Base-by-base conservation (phyloP, 2,888 invertebrate genomes). In the Drosophila mimica region DNA sequence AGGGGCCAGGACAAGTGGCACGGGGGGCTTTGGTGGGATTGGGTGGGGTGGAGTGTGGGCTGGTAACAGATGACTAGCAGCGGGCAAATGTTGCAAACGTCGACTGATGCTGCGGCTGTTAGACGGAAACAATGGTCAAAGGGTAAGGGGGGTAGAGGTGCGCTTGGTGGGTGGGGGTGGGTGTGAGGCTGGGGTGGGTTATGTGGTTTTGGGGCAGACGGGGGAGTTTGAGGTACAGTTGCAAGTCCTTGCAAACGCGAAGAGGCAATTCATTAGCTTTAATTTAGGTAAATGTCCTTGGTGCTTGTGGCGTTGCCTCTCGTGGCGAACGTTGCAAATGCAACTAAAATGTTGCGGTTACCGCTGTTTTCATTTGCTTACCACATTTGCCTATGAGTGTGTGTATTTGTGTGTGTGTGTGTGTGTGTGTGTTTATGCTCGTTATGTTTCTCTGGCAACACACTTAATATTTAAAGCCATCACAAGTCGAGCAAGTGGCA, bases 231-330 rank as follows among this genome's bases (percentile, higher is more conserved):
- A 40, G 46, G 76, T n/a, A 54, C 53, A 58, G 77, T 38, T 31
- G 65, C 63, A 66, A 77, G 86, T 68, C 72, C 70, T 89, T 82
- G 68, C 71, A 65, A 73, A 68, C 73, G 75, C 91, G 74, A 87
- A 90, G 89, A 87, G 87, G 87, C 87, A 87, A 87, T 87, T 87
- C 87, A 87, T 87, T 87, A 87, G 91, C 87, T 87, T 87, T 87
- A 87, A 87, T 87, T 87, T 87, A 90, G 91, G 87, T 87, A 87
- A 87, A 87, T 87, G 87, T 87, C 87, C 90, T 87, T 90, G 91
- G 91, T 90, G 74, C 88, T 90, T 90, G 91, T 72, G 86, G 91
- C 89, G 70, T 70, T 81, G 85, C 87, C 85, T 88, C 90, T 89
- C 89, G 89, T 78, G 89, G 87, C 66, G 71, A 89, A 70, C 77